Evolutionary conservation across 2,888 invertebrate species (phyloP), one percentile per base, ranked within the genome.

Genomic region (Parnassius orleans): DNA sequence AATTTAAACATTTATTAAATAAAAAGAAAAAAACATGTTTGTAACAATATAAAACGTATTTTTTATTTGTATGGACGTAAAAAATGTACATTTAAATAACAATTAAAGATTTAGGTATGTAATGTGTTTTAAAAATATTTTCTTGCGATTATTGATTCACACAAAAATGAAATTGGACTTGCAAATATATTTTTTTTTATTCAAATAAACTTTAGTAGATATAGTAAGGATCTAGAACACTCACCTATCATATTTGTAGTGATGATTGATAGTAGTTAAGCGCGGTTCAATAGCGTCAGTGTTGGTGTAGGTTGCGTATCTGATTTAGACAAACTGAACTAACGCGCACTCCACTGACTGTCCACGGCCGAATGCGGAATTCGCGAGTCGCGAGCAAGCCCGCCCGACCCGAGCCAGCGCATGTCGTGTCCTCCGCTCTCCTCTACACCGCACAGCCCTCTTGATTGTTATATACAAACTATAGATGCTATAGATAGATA

Each of bases 241-340:
- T 90, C 76, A 91, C 90, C 90, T 80, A 91, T 91, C 90, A 91
- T 90, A 72, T 79, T 84, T 71, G 67, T 72, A 77, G 77, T 80
- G 82, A 81, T 80, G 81, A 80, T 81, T 76, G 76, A 77, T 71
- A 74, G 68, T 71, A 69, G 71, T 72, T 72, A 75, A 74, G 70
- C 73, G 73, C 72, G 80, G 84, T 79, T 76, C 86, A 91, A 90
- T 86, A 81, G 79, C 78, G 85, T 83, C 79, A 80, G 80, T 91
- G 90, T 91, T 91, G 90, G 79, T 80, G 90, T 91, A 91, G 91
- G 91, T 91, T 91, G 83, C 80, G 88, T 76, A 81, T 79, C 76
- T 78, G 72, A 73, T 71, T 72, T 66, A 67, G 70, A 71, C 71
- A 72, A 71, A 71, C 67, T 61, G 73, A 68, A 74, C 77, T 76